These are phyloP conservation scores for Leptarthrus brevirostris DNA, from an alignment of 2,888 invertebrate genomes.

Conservation along the genomic window DNA sequence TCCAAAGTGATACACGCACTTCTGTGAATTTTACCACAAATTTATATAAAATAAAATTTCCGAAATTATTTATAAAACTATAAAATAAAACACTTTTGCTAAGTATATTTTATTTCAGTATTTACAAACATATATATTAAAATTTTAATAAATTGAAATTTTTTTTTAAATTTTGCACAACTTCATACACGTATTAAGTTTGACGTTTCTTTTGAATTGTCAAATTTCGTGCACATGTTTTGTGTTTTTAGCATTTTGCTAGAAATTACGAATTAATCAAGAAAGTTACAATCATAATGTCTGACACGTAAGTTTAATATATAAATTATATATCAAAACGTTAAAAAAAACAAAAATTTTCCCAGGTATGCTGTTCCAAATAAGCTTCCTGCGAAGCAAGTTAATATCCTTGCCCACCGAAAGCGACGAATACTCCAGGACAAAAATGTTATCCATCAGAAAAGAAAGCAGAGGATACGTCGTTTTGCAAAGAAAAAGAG, in stretches of 20 bases:
- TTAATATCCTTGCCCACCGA: slow-evolving; percentile 66
- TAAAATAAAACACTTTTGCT: too few species aligned
- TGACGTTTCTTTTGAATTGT: too few species aligned
- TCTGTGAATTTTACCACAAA: too few species aligned
- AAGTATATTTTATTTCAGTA: too few species aligned
- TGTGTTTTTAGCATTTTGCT: not conserved
- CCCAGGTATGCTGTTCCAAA: slow-evolving; percentile 66
- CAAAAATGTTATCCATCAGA: slow-evolving; percentile 62
- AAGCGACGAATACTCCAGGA: slow-evolving; percentile 64
- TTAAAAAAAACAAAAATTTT: too few species aligned
- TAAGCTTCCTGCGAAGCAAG: slow-evolving; percentile 66
- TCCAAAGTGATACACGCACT: not conserved
- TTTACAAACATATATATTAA: too few species aligned
- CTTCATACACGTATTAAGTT: too few species aligned
- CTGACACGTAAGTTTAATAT: slow-evolving; percentile 62
- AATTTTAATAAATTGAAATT: too few species aligned
- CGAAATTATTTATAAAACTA: not conserved
- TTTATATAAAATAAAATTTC: too few species aligned
- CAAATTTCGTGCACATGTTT: too few species aligned
- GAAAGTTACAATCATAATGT: slow-evolving; percentile 57
- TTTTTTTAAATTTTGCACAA: too few species aligned
- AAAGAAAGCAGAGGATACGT: slow-evolving; percentile 60
- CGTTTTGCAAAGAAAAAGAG: slow-evolving; percentile 60
- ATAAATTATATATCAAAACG: not conserved
- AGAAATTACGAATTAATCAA: not conserved